Conservation (phyloP, 2,797 vertebrate species). For the Enteromius fasciolatus region DNA sequence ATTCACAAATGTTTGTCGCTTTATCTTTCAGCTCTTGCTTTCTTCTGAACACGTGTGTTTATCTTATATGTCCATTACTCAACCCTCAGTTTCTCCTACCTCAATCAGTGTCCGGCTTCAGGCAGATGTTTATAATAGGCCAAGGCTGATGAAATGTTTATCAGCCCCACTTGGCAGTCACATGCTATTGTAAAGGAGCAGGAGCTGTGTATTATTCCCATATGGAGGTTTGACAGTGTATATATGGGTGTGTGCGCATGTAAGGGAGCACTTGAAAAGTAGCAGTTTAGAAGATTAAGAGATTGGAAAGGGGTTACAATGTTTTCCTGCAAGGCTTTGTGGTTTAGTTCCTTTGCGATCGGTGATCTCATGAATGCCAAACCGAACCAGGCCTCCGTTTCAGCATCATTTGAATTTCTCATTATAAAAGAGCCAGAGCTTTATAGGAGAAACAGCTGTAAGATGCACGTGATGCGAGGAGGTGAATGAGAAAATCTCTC, state of each 20-base stretch:
- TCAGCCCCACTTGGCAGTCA: constrained; percentile 14
- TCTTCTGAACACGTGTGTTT: constrained; percentile 1
- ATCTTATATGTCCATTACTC: constrained; percentile 21
- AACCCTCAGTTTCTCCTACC: neutral
- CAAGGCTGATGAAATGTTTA: constrained; percentile 25
- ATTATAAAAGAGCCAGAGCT: constrained; percentile 36
- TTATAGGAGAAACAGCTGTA: constrained; percentile 40
- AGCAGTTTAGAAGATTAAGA: constrained; percentile 31
- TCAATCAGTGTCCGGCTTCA: constrained; percentile 2
- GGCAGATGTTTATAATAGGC: constrained; percentile 48
- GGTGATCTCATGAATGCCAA: constrained; percentile 5
- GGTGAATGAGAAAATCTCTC: constrained; percentile 8
- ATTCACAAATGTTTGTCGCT: neutral
- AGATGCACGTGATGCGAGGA: neutral
- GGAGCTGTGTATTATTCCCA: constrained; percentile 16
- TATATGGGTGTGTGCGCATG: constrained; percentile 14
- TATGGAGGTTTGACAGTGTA: constrained; percentile 21
- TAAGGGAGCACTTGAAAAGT: constrained; percentile 1
- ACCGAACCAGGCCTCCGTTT: constrained; percentile 19
- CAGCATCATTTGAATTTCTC: constrained; percentile 32
- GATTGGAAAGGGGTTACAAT: constrained; percentile 13
- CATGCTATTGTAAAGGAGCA: constrained; percentile 26
- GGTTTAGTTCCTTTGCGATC: constrained; percentile 23
- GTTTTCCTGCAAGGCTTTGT: constrained; percentile 12
- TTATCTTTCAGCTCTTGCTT: constrained; percentile 12